Conservation (phyloP, 2,888 invertebrate genomes). For the Parnassius glacialis region DNA sequence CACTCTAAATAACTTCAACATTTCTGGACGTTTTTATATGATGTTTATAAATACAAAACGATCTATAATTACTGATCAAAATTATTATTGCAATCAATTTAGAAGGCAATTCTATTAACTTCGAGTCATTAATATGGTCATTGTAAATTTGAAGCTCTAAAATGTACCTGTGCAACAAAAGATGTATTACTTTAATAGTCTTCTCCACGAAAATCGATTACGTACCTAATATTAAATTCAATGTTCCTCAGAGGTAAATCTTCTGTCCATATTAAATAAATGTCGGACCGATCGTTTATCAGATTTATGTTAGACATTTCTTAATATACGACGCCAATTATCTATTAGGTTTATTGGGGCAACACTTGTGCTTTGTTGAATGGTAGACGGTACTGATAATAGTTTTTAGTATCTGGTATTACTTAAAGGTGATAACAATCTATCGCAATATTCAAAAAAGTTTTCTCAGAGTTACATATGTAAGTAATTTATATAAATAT, state of each 20-base stretch:
- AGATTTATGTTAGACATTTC: slow-evolving; percentile 55
- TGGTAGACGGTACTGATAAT: slow-evolving; percentile 3
- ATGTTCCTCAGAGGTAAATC: slow-evolving; percentile 72
- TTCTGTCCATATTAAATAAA: slow-evolving; percentile 76
- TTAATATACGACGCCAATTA: slow-evolving; percentile 31
- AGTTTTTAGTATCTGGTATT: not conserved
- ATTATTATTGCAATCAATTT: slow-evolving; percentile 9
- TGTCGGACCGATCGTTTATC: slow-evolving; percentile 56
- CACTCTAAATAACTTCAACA: too few relatives aligned
- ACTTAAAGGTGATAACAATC: too few relatives aligned
- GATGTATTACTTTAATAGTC: slow-evolving; percentile 43
- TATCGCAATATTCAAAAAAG: too few relatives aligned
- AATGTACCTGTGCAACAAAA: slow-evolving; percentile 28
- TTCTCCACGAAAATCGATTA: slow-evolving; percentile 62
- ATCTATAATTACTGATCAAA: slow-evolving; percentile 5
- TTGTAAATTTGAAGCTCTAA: slow-evolving; percentile 24
- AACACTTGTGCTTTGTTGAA: slow-evolving; percentile 23
- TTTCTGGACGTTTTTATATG: too few relatives aligned
- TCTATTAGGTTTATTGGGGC: slow-evolving; percentile 29
- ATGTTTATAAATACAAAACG: too few relatives aligned
- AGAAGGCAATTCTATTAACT: slow-evolving; percentile 8
- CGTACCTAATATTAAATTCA: slow-evolving; percentile 71
- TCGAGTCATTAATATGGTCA: slow-evolving; percentile 16
- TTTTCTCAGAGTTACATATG: too few relatives aligned
- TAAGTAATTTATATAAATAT: too few relatives aligned